A percentile compares a stretch with the other conserved stretches of the same genome.
Evolutionary conservation across 2,797 vertebrate genomes (phyloP).

Genomic region (Oreonectes daqikongensis): DNA sequence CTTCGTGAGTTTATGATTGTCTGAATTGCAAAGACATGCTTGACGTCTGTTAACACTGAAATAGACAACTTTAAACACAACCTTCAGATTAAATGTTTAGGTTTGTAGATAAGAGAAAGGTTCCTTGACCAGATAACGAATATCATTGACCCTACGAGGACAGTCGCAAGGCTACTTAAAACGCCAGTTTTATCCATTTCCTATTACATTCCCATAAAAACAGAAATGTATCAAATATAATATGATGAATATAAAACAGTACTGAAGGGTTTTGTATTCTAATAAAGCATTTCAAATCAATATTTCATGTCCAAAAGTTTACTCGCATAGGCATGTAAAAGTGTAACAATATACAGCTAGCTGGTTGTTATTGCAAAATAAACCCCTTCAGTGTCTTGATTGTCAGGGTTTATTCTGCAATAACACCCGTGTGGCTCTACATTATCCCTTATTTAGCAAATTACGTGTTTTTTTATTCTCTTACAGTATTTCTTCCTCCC

Average conservation of each 20-base stretch:
- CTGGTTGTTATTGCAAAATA: too few species aligned
- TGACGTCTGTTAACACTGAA: neutral
- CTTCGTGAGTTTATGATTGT: constrained; percentile 48
- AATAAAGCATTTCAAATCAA: too few species aligned
- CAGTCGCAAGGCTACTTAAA: neutral
- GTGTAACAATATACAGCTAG: too few species aligned
- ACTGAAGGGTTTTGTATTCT: too few species aligned
- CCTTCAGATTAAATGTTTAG: constrained; percentile 19
- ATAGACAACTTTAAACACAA: neutral
- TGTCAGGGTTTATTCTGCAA: too few species aligned
- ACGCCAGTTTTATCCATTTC: neutral
- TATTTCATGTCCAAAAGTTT: too few species aligned
- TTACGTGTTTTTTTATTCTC: constrained; percentile 14
- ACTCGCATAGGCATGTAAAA: too few species aligned
- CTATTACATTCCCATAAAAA: neutral
- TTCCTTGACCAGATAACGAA: neutral
- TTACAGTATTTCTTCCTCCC: constrained; percentile 46
- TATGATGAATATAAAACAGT: too few species aligned
- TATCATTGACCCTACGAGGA: constrained; percentile 15
- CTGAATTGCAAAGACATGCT: constrained; percentile 1
- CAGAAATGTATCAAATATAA: too few species aligned
- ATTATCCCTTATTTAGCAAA: neutral
- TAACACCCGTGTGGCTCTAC: too few species aligned
- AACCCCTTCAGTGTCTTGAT: too few species aligned
- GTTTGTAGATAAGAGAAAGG: neutral